Evolutionary conservation across 2,888 invertebrate species (phyloP).

Genomic region (Heliconius charithonia): DNA sequence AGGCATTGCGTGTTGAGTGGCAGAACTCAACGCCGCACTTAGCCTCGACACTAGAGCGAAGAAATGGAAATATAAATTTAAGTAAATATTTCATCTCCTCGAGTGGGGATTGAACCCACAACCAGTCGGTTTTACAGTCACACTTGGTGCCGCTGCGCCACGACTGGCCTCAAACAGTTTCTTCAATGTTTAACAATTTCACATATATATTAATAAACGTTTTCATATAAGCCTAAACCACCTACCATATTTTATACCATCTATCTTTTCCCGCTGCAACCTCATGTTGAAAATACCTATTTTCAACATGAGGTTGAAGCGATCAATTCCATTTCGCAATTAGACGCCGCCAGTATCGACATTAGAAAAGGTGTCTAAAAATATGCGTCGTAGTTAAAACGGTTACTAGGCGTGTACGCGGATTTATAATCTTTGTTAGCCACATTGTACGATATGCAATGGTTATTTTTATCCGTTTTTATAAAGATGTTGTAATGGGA

Average conservation of each 20-base stretch:
- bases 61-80: too few species aligned
- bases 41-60: too few species aligned
- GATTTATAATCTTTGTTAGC: conserved; percentile 22
- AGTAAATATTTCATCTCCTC: too few species aligned
- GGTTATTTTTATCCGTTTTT: conserved; percentile 1
- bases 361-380: conserved; percentile 35
- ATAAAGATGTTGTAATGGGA: neutral
- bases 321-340: conserved; percentile 38
- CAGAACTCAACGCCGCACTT: too few species aligned
- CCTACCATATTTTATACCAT: neutral
- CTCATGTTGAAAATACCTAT: conserved; percentile 29
- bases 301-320: too few species aligned
- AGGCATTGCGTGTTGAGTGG: too few species aligned
- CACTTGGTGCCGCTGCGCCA: too few species aligned
- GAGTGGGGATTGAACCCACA: too few species aligned
- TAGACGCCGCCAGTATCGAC: conserved; percentile 34
- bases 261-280: neutral
- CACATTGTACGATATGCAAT: conserved; percentile 13
- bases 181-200: neutral
- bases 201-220: neutral
- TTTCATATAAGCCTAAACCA: neutral
- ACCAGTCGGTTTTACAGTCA: too few species aligned
- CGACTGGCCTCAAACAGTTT: neutral
- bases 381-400: conserved; percentile 25
- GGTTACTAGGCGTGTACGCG: conserved; percentile 33